Percentiles rank a stretch among this genome's conserved stretches.
Evolutionary conservation across 2,888 invertebrate species (phyloP).

Genomic region (Cephus runcator): DNA sequence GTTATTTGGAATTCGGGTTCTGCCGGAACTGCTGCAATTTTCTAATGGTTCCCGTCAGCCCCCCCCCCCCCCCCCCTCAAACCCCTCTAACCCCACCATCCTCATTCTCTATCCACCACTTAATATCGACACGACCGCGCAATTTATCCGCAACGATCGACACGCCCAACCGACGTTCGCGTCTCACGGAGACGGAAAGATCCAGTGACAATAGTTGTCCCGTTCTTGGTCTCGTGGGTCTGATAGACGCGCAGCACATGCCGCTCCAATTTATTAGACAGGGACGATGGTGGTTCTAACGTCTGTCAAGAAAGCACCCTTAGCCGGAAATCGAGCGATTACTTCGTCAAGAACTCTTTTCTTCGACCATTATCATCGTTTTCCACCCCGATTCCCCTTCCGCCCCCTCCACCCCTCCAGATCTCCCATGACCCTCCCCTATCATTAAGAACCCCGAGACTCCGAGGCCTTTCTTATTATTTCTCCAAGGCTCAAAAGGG

Average conservation of each 20-base stretch:
- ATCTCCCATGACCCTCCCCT: slow-evolving; percentile 5
- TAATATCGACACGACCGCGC: slow-evolving; percentile 46
- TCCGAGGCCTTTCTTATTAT: slow-evolving; percentile 19
- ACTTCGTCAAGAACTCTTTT: slow-evolving; percentile 4
- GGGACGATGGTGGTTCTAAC: not conserved
- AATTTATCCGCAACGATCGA: slow-evolving; percentile 53
- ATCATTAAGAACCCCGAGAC: slow-evolving; percentile 7
- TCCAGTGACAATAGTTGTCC: not conserved
- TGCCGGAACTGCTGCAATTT: slow-evolving; percentile 23
- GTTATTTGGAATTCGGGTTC: slow-evolving; percentile 54
- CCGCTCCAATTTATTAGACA: not conserved
- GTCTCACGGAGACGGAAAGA: not conserved
- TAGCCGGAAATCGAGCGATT: slow-evolving; percentile 15
- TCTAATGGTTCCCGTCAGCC: too few species aligned
- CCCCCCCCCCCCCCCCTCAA: not conserved
- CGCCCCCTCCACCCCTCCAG: not conserved
- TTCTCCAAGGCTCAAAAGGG: slow-evolving; percentile 10
- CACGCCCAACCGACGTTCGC: slow-evolving; percentile 38
- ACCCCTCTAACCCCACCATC: slow-evolving; percentile 34
- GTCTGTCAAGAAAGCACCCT: not conserved
- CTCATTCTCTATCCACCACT: slow-evolving; percentile 56
- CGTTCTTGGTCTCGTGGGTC: not conserved
- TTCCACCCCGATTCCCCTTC: slow-evolving; percentile 7
- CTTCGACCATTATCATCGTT: slow-evolving; percentile 14
- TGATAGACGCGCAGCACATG: not conserved